These are phyloP conservation scores for Cyclura pinguis DNA, from an alignment of 2,797 vertebrate genomes.

Conservation along the genomic window DNA sequence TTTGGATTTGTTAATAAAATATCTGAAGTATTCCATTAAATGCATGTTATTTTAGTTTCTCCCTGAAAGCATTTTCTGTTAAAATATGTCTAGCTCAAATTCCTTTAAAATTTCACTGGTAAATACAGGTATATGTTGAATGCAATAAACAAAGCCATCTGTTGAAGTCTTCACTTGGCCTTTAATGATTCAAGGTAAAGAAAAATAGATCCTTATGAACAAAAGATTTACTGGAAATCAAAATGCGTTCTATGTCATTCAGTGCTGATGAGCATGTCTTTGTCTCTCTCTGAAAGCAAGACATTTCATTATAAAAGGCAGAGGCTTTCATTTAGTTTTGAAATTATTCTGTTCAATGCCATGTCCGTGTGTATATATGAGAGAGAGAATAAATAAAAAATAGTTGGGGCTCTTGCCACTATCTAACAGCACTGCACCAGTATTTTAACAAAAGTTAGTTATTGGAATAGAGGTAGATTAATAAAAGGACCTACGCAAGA, in stretches of 20 bases:
- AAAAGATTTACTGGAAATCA: constrained; percentile 24
- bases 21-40: constrained; percentile 4
- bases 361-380: constrained; percentile 45
- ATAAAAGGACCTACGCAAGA: constrained; percentile 58
- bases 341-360: constrained; percentile 73
- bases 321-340: constrained; percentile 44
- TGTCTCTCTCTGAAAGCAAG: constrained; percentile 62
- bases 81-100: neutral
- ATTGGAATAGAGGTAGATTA: constrained; percentile 68
- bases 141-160: constrained; percentile 15
- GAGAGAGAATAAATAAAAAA: constrained; percentile 61
- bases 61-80: neutral
- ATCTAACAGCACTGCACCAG: constrained; percentile 68
- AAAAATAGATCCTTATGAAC: neutral
- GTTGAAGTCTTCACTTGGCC: constrained; percentile 11
- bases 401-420: constrained; percentile 69
- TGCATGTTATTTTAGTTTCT: neutral
- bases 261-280: constrained; percentile 32
- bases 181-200: neutral
- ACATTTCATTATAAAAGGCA: constrained; percentile 62
- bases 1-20: neutral
- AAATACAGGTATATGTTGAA: neutral
- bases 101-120: neutral
- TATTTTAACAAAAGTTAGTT: constrained; percentile 74
- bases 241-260: constrained; percentile 49